A percentile compares a stretch with the other conserved stretches of the same genome.
These are phyloP conservation scores for Junonia oenone DNA, from an alignment of 2,888 invertebrate genomes.

Conservation along the genomic window DNA sequence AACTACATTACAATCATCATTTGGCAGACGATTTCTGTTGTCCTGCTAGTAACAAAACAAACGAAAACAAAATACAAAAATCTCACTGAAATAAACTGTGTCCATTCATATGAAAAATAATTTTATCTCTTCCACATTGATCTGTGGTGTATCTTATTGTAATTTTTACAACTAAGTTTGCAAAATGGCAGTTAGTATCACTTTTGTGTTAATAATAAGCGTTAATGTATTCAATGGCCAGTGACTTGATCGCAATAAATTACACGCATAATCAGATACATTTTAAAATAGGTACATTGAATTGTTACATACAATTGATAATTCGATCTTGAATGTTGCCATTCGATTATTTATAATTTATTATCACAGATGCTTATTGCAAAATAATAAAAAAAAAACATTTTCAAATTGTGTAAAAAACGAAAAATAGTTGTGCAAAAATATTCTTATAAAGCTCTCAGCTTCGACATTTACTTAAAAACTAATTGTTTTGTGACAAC, in stretches of 20 bases:
- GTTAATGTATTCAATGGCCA: conserved; percentile 22
- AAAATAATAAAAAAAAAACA: conserved; percentile 41
- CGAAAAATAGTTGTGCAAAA: conserved; percentile 13
- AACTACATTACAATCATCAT: conserved; percentile 3
- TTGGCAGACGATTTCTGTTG: conserved; percentile 9
- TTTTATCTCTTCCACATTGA: not conserved
- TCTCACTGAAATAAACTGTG: not conserved
- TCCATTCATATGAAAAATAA: conserved; percentile 9
- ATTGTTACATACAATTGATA: conserved; percentile 9
- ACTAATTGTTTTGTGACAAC: conserved; percentile 55
- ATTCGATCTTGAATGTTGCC: conserved; percentile 38
- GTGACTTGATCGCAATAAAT: conserved; percentile 20
- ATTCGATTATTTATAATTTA: conserved; percentile 42
- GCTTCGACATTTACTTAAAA: conserved; percentile 40
- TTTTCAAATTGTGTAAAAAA: conserved; percentile 20
- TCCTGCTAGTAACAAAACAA: not conserved
- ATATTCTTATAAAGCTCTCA: conserved; percentile 39
- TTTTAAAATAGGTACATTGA: conserved; percentile 10
- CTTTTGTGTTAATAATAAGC: conserved; percentile 36
- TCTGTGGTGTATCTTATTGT: conserved; percentile 14
- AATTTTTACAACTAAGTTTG: conserved; percentile 26
- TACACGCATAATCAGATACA: conserved; percentile 27
- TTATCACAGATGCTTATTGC: conserved; percentile 72
- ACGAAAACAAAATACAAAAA: not conserved
- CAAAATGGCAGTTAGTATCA: conserved; percentile 71